phyloP scores from a whole-genome alignment of 2,888 invertebrate genomes.

The Lithodes maja region DNA sequence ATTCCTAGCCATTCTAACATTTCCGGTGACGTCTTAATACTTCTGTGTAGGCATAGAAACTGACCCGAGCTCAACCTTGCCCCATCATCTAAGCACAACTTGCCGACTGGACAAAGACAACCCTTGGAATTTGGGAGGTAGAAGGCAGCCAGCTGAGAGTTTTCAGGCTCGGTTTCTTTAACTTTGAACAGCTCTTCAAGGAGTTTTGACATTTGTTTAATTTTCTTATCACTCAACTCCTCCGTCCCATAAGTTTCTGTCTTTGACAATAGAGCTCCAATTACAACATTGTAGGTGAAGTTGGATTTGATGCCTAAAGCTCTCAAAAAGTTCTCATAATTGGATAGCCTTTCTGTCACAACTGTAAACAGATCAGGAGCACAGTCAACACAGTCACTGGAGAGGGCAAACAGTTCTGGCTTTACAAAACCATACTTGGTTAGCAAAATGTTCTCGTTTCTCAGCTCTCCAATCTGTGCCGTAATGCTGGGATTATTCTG shows the following conservation, averaged over 20 bases:
- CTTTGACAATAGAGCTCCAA: conserved; percentile 8
- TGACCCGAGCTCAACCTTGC: conserved; percentile 15
- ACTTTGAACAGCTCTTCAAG: conserved; percentile 27
- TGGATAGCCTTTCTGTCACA: conserved; percentile 12
- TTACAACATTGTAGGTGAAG: conserved; percentile 4
- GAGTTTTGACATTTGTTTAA: conserved; percentile 37
- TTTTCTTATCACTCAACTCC: conserved; percentile 3
- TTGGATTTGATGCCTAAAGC: background rate
- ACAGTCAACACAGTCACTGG: conserved; percentile 11
- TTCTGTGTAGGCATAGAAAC: conserved; percentile 23
- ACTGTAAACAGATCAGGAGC: conserved; percentile 45
- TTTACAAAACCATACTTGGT: conserved; percentile 30
- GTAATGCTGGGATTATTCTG: background rate
- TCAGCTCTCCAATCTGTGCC: background rate
- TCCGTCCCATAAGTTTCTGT: background rate
- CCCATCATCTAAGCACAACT: conserved; percentile 39
- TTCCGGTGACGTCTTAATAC: conserved; percentile 13
- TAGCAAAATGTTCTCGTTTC: conserved; percentile 14
- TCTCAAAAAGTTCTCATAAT: conserved; percentile 27
- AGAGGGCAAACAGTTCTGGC: conserved; percentile 33
- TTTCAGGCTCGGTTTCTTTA: background rate
- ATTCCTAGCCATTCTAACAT: conserved; percentile 36
- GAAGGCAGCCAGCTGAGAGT: background rate
- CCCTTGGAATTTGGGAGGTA: conserved; percentile 37
- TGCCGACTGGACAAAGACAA: background rate